Evolutionary conservation across 1,140 invertebrate genomes (phyloP), one percentile per base, ranked within the genome.

Genomic region (Bombus huntii): DNA sequence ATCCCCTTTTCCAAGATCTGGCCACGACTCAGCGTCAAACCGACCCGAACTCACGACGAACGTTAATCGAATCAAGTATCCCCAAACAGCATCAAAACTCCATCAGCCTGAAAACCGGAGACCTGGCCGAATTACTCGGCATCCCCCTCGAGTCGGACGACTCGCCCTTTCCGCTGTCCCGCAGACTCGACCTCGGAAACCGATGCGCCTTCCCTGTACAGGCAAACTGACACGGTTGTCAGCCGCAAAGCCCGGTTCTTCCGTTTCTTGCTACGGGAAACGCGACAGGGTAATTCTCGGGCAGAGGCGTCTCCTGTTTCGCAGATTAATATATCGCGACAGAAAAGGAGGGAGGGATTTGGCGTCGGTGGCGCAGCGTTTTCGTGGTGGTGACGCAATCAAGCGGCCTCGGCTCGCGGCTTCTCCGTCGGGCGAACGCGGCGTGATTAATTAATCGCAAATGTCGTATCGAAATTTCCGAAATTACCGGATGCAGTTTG

Each of bases 391-490:
- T 57, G 42, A 75, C 57, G 57, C 42, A 75, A 75, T 65, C 81
- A 62, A 53, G 65, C 62, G 79, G 68, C 68, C 70, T 72, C 9
- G 31, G 79, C 68, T 59, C 70, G 47, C 62, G 75, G 47, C 59
- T 57, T 31, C 47, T 37, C 57, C 15, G 53, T 3, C 37, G 31
- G 37, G 65, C 62, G 39, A 53, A 37, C 78, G 74, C 57, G 80
- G 68, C 73, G 85, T 89, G 84, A 89, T 89, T 89, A 89, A 89
- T 89, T 89, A 89, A 89, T 89, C 80, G 81, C 88, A 81, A 89
- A 83, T 68, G 84, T 81, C 78, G 88, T 89, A 89, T 89, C 88
- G 88, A 89, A 89, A 89, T 89, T 89, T 89, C 84, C 65, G 79
- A 76, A 82, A 89, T 80, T 88, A 77, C 87, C 87, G 88, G 85